These are phyloP conservation scores for Ambastaia sidthimunki DNA, from an alignment of 2,797 vertebrate genomes.

Conservation along the genomic window DNA sequence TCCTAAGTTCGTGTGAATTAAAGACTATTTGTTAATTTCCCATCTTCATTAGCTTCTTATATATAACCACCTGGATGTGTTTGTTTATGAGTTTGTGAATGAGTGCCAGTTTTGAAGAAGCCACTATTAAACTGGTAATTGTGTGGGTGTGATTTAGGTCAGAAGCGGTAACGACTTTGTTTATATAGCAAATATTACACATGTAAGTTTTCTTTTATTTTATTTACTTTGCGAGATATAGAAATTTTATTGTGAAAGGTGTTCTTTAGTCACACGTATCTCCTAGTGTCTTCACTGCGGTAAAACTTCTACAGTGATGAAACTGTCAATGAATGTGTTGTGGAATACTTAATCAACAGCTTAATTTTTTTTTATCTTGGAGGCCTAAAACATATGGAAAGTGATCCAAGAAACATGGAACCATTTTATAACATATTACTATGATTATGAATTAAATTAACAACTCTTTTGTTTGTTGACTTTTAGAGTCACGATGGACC, in stretches of 20 bases:
- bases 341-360: no score
- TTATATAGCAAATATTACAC: not conserved
- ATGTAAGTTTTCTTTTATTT: no score
- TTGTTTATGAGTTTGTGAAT: slow-evolving; percentile 1
- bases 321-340: no score
- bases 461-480: no score
- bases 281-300: not conserved
- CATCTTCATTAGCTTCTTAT: no score
- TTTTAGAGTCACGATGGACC: slow-evolving; percentile 24
- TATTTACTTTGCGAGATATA: not conserved
- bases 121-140: not conserved
- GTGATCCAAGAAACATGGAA: no score
- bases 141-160: not conserved
- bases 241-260: not conserved
- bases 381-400: no score
- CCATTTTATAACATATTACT: not conserved
- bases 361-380: no score
- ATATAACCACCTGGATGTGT: no score
- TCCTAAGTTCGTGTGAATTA: no score
- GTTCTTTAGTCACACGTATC: not conserved
- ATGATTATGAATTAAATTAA: not conserved
- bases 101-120: not conserved
- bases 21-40: no score
- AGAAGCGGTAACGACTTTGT: not conserved
- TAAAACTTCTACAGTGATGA: no score